These are phyloP conservation scores for Phylloscopus collybita DNA, from an alignment of 2,797 vertebrate genomes.

Conservation along the genomic window DNA sequence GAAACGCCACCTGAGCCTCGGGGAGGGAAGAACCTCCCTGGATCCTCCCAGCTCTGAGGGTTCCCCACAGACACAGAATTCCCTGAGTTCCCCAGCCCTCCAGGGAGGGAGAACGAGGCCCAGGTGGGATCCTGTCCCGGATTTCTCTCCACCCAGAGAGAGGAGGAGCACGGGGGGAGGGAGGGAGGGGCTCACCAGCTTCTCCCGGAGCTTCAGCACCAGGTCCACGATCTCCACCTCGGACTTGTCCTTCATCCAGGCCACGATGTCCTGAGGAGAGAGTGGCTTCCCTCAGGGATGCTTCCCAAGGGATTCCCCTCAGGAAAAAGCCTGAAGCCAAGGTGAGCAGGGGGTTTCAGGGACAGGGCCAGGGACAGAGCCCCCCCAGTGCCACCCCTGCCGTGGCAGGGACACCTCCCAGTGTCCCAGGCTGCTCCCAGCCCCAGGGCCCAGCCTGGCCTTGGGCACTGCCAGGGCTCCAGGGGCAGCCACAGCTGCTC, in stretches of 20 bases:
- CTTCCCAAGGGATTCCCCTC: neutral
- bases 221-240: slow-evolving; percentile 95
- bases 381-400: neutral
- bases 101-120: neutral
- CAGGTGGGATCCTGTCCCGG: rapidly evolving
- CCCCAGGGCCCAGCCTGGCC: too few species aligned
- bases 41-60: neutral
- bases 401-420: neutral
- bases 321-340: neutral
- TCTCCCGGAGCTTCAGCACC: slow-evolving; percentile 91
- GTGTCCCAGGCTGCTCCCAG: neutral
- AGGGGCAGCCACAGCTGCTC: neutral
- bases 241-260: slow-evolving; percentile 92
- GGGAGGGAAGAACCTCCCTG: too few species aligned
- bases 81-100: neutral
- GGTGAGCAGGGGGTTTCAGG: neutral
- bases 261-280: slow-evolving; percentile 82
- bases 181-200: slow-evolving; percentile 82
- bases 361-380: neutral
- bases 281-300: neutral
- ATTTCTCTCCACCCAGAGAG: neutral
- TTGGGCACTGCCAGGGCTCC: too few species aligned
- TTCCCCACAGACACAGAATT: neutral
- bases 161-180: neutral
- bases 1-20: rapidly evolving